Percentiles rank a stretch among this genome's conserved stretches.
Evolutionary conservation across 2,797 vertebrate genomes (phyloP).

Genomic region (Coendou prehensilis): DNA sequence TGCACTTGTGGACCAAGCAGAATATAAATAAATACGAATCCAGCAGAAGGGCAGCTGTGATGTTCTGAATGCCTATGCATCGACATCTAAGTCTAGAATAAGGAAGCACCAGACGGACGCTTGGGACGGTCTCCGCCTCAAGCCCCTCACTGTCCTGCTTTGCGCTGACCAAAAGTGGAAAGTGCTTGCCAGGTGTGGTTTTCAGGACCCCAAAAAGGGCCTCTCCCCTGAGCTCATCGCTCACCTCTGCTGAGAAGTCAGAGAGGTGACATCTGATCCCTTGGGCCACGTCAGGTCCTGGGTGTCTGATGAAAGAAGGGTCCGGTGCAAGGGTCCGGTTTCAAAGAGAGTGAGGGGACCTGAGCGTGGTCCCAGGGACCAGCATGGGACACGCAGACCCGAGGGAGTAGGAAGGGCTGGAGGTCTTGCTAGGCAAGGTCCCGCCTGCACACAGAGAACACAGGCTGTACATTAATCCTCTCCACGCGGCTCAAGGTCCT

Average conservation of each 20-base stretch:
- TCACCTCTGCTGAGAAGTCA: not conserved
- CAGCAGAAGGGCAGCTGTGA: not conserved
- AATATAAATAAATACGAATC: not conserved
- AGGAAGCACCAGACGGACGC: not conserved
- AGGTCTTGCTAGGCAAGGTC: not conserved
- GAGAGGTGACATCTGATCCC: too few species aligned
- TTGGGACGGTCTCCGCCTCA: rapidly evolving
- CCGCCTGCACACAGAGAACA: not conserved
- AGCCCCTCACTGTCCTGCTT: not conserved
- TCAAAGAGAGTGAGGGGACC: not conserved
- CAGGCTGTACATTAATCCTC: not conserved
- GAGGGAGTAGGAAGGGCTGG: too few species aligned
- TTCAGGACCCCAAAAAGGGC: not conserved
- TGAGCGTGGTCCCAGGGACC: not conserved
- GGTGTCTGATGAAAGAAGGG: not conserved
- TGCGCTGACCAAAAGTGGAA: not conserved
- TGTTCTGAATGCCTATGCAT: not conserved
- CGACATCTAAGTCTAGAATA: not conserved
- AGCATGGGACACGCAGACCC: not conserved
- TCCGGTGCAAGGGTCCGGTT: not conserved
- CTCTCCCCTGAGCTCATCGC: not conserved
- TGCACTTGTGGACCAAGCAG: not conserved
- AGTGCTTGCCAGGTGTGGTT: not conserved
- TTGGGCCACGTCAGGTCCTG: not conserved
- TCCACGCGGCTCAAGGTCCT: not conserved